These are phyloP conservation scores for Chaetorhynchus papuensis DNA, from an alignment of 2,113 vertebrate species.

Conservation along the genomic window DNA sequence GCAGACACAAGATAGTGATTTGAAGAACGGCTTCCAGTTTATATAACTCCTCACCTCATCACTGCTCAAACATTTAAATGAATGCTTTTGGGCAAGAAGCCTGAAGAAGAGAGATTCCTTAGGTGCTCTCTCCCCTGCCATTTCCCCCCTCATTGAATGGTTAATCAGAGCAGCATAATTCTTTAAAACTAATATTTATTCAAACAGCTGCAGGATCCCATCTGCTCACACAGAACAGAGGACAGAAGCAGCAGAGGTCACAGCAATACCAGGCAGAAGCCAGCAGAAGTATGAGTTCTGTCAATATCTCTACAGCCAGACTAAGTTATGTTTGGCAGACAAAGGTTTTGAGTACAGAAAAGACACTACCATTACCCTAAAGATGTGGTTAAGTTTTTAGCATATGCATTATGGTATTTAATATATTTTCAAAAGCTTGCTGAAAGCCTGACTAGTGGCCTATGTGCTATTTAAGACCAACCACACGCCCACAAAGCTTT, in stretches of 20 bases:
- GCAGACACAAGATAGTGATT: slow-evolving; percentile 53
- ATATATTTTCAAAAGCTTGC: not conserved
- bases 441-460: not conserved
- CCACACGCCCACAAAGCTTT: not conserved
- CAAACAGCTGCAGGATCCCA: slow-evolving; percentile 46
- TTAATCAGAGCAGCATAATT: slow-evolving; percentile 67
- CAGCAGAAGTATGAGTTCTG: slow-evolving; percentile 46
- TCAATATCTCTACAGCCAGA: slow-evolving; percentile 27
- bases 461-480: not conserved
- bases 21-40: slow-evolving; percentile 14
- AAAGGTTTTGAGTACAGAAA: not conserved
- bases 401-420: not conserved
- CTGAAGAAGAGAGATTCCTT: slow-evolving; percentile 6
- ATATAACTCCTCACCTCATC: slow-evolving; percentile 41
- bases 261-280: slow-evolving; percentile 14
- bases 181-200: slow-evolving; percentile 62
- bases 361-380: not conserved
- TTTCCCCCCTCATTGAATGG: not conserved
- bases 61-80: slow-evolving; percentile 19
- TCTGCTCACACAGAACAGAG: slow-evolving; percentile 12
- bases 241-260: not conserved
- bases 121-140: not conserved
- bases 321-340: not conserved
- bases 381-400: not conserved
- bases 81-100: slow-evolving; percentile 43